Evolutionary conservation across 2,888 invertebrate genomes (phyloP).

Genomic region (Tetragonisca angustula): DNA sequence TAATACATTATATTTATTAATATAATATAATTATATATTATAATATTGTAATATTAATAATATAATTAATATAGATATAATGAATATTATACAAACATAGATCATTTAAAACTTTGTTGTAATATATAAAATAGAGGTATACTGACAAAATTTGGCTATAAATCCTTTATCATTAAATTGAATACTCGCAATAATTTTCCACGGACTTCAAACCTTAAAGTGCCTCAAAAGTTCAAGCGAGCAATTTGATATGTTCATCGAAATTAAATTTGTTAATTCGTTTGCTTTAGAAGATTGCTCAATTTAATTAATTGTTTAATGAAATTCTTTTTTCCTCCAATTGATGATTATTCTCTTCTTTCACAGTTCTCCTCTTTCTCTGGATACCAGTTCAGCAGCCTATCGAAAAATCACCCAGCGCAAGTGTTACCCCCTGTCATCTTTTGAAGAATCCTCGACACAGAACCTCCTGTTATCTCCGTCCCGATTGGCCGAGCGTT

Average conservation of each 20-base stretch:
- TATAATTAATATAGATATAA: too few species aligned
- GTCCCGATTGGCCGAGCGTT: neutral
- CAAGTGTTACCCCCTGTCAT: neutral
- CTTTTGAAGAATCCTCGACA: slow-evolving; percentile 26
- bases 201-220: neutral
- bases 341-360: neutral
- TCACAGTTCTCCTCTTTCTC: neutral
- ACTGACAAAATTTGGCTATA: neutral
- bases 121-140: neutral
- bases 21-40: too few species aligned
- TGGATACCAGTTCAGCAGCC: neutral
- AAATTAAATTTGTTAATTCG: neutral
- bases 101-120: neutral
- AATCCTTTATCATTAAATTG: neutral
- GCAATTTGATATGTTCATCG: neutral
- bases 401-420: neutral
- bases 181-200: neutral
- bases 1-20: too few species aligned
- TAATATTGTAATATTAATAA: too few species aligned
- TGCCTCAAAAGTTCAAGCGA: neutral
- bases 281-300: neutral
- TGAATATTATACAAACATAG: too few species aligned
- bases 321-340: too few species aligned
- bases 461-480: slow-evolving; percentile 5
- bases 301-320: too few species aligned